A percentile compares a stretch with the other conserved stretches of the same genome.
Conservation (phyloP, 2,797 vertebrate genomes). For the Semaprochilodus insignis region DNA sequence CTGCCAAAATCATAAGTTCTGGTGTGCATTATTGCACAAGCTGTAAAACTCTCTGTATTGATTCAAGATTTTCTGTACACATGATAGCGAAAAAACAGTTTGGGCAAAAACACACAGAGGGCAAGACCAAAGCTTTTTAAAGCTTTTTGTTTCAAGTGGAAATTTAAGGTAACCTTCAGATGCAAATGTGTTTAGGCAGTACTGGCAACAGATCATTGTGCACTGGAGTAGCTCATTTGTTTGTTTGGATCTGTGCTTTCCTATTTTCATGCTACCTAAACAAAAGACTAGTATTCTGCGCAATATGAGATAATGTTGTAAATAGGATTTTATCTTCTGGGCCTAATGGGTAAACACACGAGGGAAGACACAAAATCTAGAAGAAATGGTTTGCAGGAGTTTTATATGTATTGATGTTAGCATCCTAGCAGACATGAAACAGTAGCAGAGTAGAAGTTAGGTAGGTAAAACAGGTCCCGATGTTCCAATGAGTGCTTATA, state of each 20-base stretch:
- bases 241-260: background rate
- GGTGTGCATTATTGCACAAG: slow-evolving; percentile 38
- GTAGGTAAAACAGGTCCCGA: no score
- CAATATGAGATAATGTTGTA: background rate
- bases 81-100: slow-evolving; percentile 30
- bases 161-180: background rate
- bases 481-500: background rate
- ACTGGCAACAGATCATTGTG: background rate
- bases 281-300: background rate
- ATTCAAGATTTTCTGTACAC: slow-evolving; percentile 42
- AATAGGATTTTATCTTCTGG: background rate
- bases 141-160: background rate
- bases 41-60: slow-evolving; percentile 32
- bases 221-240: background rate
- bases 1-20: slow-evolving; percentile 42
- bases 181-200: background rate
- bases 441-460: no score
- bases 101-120: slow-evolving; percentile 23
- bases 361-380: background rate
- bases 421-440: no score
- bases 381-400: slow-evolving; percentile 1
- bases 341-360: background rate
- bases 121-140: background rate
- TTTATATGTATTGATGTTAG: no score
- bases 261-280: background rate